Evolutionary conservation across 2,797 vertebrate species (phyloP).

Genomic region (Botia kubotai): DNA sequence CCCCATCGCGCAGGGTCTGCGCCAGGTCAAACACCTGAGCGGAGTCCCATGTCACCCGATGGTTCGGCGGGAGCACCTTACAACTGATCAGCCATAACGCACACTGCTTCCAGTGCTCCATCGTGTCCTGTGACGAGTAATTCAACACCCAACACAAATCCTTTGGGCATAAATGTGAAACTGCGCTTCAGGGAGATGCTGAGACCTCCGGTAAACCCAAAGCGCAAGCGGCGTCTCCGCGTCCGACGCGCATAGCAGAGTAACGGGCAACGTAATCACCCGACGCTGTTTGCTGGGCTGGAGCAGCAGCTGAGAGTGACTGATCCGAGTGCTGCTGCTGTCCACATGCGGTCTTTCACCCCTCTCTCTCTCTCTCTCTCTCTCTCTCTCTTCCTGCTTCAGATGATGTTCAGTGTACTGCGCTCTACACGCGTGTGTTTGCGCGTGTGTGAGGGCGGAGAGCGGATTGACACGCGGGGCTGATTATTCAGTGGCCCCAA

Average conservation of each 20-base stretch:
- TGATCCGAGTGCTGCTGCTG: conserved; percentile 27
- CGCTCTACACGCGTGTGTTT: not conserved
- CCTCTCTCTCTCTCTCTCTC: not conserved
- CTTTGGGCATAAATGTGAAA: conserved; percentile 2
- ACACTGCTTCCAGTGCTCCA: conserved; percentile 96
- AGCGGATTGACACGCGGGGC: not conserved
- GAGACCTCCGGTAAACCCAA: not conserved
- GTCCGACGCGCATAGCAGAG: conserved; percentile 32
- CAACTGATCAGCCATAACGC: conserved; percentile 94
- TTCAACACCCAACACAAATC: conserved; percentile 10
- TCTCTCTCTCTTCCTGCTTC: conserved; percentile 41
- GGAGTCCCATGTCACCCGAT: conserved; percentile 94
- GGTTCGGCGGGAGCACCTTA: conserved; percentile 92
- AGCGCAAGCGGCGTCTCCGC: conserved; percentile 27
- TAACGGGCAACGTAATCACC: not conserved
- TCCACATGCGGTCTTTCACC: conserved; percentile 26
- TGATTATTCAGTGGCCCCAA: too few species aligned
- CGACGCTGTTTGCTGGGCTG: not conserved
- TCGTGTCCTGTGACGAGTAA: conserved; percentile 65
- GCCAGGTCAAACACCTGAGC: conserved; percentile 96
- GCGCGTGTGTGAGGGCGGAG: not conserved
- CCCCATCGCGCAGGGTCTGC: conserved; percentile 94
- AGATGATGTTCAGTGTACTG: conserved; percentile 13
- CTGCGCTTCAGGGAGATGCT: not conserved
- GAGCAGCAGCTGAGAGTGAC: conserved; percentile 5